Base-by-base conservation (phyloP, 2,113 vertebrate genomes). In the Ictalurus furcatus region DNA sequence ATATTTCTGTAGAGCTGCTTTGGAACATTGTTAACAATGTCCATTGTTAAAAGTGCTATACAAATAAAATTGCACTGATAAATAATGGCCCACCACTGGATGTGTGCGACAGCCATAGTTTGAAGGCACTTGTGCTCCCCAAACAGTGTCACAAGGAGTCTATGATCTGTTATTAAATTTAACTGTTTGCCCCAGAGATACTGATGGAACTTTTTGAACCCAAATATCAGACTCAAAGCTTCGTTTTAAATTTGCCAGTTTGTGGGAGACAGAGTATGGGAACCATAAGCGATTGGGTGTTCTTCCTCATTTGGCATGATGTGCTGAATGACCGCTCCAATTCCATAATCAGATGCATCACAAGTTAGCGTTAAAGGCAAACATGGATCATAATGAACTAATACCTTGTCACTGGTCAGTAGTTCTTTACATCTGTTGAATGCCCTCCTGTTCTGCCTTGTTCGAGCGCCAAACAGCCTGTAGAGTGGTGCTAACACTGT, bases 251-350 rank as follows among this genome's bases (percentile, higher is more conserved):
- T 30, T 56, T 56, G 12, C 0, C 21, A 79, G 9, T 79, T 87
- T 89, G 87, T 91, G 91, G 94, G 93, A 76, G 25, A 9, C 2
- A 79, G 76, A 6, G 65, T 85, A 21, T 17, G 28, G 0, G 67
- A 59, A 56, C 65, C 69, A 74, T 74, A 86, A 11, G 69, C 52
- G 3, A 65, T 28, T 25, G 61, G 23, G 3, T 25, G 59, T 6
- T 73, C 65, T 2, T 85, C 9, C 25, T 63, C 48, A 61, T 21
- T 61, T 21, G 19, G 4, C 21, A 23, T 61, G 17, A 21, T 34
- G 84, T 67, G 40, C 30, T 85, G 52, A 1, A 37, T 7, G 9
- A 74, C 85, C 1, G 85, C 65, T 13, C 85, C 52, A 74, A 40
- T 74, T 56, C 54, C 13, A 14, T 13, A 56, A 3, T 1, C 1